These are phyloP conservation scores for Drosophila nebulosa DNA, from an alignment of 1,140 invertebrate species.

Conservation along the genomic window DNA sequence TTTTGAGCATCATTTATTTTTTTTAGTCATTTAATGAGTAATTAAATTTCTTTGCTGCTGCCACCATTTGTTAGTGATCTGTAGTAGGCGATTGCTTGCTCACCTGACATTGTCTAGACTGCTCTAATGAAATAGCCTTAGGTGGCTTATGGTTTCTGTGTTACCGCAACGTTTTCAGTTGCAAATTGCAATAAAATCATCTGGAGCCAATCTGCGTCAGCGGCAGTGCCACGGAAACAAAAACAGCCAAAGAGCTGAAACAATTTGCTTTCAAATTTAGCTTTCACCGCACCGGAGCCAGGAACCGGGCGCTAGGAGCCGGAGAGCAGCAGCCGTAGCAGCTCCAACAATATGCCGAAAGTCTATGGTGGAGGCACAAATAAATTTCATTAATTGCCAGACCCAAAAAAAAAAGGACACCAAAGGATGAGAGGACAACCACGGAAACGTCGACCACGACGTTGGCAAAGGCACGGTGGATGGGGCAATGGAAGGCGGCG, in stretches of 20 bases:
- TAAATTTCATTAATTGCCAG: slow-evolving; percentile 78
- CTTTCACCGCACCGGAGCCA: slow-evolving; percentile 20
- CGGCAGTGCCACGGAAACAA: slow-evolving; percentile 8
- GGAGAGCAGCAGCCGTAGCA: slow-evolving; percentile 8
- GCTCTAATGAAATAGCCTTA: slow-evolving; percentile 34
- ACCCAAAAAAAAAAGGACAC: slow-evolving; percentile 45
- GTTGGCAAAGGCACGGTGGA: not conserved
- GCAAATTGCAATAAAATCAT: slow-evolving; percentile 60
- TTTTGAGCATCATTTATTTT: not conserved
- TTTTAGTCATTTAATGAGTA: not conserved
- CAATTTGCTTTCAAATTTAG: slow-evolving; percentile 71
- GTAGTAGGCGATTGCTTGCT: slow-evolving; percentile 12
- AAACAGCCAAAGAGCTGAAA: slow-evolving; percentile 37
- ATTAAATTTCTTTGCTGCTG: not conserved
- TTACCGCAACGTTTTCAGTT: slow-evolving; percentile 7
- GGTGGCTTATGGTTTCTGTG: slow-evolving; percentile 10
- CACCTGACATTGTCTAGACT: slow-evolving; percentile 29
- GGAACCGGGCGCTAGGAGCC: no score
- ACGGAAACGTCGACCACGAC: slow-evolving; percentile 20
- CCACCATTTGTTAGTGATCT: not conserved
- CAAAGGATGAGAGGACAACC: slow-evolving; percentile 17
- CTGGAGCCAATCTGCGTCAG: slow-evolving; percentile 39
- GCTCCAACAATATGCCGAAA: slow-evolving; percentile 53
- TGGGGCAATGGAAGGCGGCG: not conserved
- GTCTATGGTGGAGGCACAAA: slow-evolving; percentile 43